These are phyloP conservation scores for Lepidurus apus DNA, from an alignment of 1,140 invertebrate genomes.

Conservation along the genomic window DNA sequence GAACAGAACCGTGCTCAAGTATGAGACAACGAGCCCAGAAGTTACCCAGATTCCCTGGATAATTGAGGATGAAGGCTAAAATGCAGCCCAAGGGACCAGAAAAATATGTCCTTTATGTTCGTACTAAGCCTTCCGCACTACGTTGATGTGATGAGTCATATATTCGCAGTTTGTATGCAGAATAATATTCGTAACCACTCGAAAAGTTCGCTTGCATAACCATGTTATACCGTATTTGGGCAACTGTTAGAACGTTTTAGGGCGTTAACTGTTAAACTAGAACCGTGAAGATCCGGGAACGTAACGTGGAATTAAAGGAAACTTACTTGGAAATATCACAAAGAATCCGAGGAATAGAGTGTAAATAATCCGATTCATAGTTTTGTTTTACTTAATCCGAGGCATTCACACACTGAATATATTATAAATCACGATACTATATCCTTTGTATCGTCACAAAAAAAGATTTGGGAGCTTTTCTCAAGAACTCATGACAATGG, in stretches of 20 bases:
- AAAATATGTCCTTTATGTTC: not conserved
- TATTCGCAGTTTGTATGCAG: not conserved
- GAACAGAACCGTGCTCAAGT: not conserved
- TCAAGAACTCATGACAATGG: not conserved
- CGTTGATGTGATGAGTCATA: slow-evolving; percentile 11
- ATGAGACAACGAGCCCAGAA: not conserved
- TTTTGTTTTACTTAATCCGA: slow-evolving; percentile 1
- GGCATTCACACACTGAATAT: slow-evolving; percentile 3
- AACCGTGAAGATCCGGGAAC: not conserved
- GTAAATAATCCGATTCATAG: slow-evolving; percentile 12
- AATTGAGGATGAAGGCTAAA: not conserved
- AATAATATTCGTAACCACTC: not conserved
- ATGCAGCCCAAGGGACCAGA: not conserved
- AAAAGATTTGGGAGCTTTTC: not conserved
- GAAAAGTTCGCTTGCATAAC: not conserved
- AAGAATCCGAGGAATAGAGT: not conserved
- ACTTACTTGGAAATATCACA: slow-evolving; percentile 19
- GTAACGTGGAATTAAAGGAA: not conserved
- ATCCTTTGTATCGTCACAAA: not conserved
- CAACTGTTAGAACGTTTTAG: not conserved
- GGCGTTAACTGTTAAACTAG: not conserved
- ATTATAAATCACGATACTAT: not conserved
- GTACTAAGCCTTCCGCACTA: not conserved
- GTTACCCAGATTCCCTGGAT: not conserved
- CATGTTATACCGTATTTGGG: not conserved